phyloP scores from a whole-genome alignment of 2,797 vertebrate genomes.

The Cuculus canorus region DNA sequence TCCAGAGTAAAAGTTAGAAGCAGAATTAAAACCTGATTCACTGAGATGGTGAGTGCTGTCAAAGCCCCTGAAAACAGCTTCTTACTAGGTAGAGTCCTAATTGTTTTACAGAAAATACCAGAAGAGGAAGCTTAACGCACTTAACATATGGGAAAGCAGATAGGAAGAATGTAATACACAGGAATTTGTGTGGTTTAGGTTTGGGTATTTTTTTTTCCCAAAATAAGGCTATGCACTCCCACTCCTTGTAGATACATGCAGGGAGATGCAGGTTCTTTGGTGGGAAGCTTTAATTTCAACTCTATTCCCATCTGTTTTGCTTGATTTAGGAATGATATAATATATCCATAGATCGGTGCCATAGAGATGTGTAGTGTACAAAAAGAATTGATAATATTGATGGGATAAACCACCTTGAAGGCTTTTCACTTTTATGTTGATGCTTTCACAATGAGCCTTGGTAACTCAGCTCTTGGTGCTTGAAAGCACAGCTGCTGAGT shows the following conservation, averaged over 20 bases:
- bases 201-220: background rate
- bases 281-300: background rate
- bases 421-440: slow-evolving; percentile 27
- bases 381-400: slow-evolving; percentile 5
- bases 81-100: background rate
- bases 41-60: background rate
- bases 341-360: background rate
- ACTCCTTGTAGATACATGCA: background rate
- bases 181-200: background rate
- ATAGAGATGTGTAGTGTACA: background rate
- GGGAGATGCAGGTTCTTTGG: background rate
- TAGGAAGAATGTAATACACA: background rate
- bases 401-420: background rate
- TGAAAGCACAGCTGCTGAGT: slow-evolving; percentile 54
- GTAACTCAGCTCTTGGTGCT: slow-evolving; percentile 9
- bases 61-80: background rate
- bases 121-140: background rate
- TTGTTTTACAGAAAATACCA: background rate
- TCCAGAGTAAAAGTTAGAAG: background rate
- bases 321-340: background rate
- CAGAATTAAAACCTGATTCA: background rate
- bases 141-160: background rate
- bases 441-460: background rate
- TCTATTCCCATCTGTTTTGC: background rate
- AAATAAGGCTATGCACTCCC: background rate